Evolutionary conservation across 53 echinoderm and acorn worm species (phyloP).

Genomic region (Actinopyga echinites): DNA sequence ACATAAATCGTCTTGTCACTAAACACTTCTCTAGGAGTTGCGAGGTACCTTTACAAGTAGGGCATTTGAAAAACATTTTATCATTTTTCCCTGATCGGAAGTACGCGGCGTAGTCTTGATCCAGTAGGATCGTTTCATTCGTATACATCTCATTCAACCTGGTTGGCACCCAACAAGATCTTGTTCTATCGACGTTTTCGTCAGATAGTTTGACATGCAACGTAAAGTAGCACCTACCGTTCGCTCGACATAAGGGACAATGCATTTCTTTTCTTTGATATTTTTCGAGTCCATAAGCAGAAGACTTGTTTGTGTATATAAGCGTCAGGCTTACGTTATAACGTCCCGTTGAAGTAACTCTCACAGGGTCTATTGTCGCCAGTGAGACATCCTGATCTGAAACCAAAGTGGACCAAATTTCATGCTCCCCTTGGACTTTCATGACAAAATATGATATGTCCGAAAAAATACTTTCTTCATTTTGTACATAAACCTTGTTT

Average conservation of each 20-base stretch:
- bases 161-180: neutral
- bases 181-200: neutral
- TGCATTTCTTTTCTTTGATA: slow-evolving; percentile 4
- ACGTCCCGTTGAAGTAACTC: neutral
- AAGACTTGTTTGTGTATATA: neutral
- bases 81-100: neutral
- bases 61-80: neutral
- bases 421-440: neutral
- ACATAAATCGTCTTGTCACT: neutral
- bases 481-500: too few relatives aligned
- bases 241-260: neutral
- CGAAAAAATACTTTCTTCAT: too few relatives aligned
- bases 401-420: neutral
- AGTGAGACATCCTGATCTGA: neutral
- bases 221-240: neutral
- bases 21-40: slow-evolving; percentile 1
- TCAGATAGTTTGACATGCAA: neutral
- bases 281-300: slow-evolving; percentile 18
- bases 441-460: slow-evolving; percentile 16
- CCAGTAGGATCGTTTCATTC: neutral
- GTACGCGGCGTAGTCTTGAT: neutral
- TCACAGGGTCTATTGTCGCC: neutral
- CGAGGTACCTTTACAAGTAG: neutral
- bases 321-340: slow-evolving; percentile 3
- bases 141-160: neutral